A percentile compares a stretch with the other conserved stretches of the same genome.
phyloP scores from a whole-genome alignment of 2,888 invertebrate genomes.

The Metacarcinus magister region DNA sequence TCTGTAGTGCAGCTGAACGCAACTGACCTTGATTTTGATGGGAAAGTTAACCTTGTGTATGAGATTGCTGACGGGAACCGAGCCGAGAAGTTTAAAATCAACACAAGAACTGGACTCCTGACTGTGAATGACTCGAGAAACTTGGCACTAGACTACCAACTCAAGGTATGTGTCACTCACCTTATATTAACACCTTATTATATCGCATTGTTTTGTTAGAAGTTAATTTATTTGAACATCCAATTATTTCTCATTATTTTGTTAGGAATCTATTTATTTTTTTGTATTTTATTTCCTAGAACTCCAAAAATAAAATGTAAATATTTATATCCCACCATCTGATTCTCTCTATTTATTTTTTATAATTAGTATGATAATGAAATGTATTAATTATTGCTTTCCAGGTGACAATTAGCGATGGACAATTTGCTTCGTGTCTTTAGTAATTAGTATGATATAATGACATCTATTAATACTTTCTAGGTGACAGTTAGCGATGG shows the following conservation, averaged over 20 bases:
- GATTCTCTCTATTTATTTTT: no score
- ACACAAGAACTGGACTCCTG: constrained; percentile 92
- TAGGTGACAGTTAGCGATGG: constrained; percentile 94
- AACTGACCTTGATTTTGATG: constrained; percentile 87
- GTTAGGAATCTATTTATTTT: no score
- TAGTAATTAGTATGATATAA: no score
- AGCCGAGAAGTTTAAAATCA: constrained; percentile 93
- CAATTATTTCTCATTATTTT: no score
- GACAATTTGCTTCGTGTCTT: constrained; percentile 90
- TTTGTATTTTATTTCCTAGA: no score
- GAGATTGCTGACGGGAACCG: constrained; percentile 97
- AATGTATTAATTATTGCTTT: no score
- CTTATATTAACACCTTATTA: no score
- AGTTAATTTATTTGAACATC: no score
- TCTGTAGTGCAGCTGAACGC: constrained; percentile 92
- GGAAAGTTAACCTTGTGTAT: constrained; percentile 92
- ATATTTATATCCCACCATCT: no score
- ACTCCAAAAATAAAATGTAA: no score
- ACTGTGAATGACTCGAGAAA: constrained; percentile 77
- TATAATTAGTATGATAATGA: no score
- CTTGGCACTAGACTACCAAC: constrained; percentile 71
- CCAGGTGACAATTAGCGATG: constrained; percentile 89
- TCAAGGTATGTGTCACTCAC: constrained; percentile 72
- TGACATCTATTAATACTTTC: neutral
- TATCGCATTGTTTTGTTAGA: no score